Evolutionary conservation across 2,888 invertebrate species (phyloP), one percentile per base, ranked within the genome.

Genomic region (Drosophila hawaiiensis): DNA sequence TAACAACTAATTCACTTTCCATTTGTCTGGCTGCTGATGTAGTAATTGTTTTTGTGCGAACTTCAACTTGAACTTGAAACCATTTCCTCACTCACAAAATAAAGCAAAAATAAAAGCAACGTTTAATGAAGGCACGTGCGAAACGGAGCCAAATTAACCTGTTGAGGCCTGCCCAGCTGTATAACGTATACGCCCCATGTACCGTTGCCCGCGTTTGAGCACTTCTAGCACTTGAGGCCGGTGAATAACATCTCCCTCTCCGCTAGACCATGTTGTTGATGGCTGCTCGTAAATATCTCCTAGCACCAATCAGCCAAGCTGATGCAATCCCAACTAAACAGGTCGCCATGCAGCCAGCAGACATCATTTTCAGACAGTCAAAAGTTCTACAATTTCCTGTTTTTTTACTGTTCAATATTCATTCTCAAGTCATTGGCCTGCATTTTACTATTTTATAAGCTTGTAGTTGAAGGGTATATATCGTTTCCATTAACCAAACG

Each of bases 41-140:
- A 65, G 61, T 59, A 61, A 43, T 33, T 71, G 39, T 33, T 68
- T 31, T 58, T 63, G 52, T 62, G 59, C 66, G 76, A 73, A 72
- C 86, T 83, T 76, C 73, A 85, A 88, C 89, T 89, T 89, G 90
- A 87, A 90, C 90, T 86, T 87, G 86, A 85, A 90, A 75, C 68
- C 47, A 72, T 89, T 89, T 82, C 73, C 67, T 82, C 60, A 59
- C 68, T 63, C 53, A 66, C 28, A 66, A 63, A 37, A 69, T 4
- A 16, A 41, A 22, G 22, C 22, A 41, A 58, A 41, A 29, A 39
- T 33, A 43, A 58, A 31, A 65, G 37, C 22, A 50, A 28, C 49
- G 41, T 19, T 55, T 82, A 63, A 78, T 82, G 56, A 47, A 58
- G 60, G 53, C 78, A 83, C 76, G 73, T 80, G 61, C 72, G 49